Base-by-base conservation (phyloP, 2,888 invertebrate species). In the Dryobota labecula region DNA sequence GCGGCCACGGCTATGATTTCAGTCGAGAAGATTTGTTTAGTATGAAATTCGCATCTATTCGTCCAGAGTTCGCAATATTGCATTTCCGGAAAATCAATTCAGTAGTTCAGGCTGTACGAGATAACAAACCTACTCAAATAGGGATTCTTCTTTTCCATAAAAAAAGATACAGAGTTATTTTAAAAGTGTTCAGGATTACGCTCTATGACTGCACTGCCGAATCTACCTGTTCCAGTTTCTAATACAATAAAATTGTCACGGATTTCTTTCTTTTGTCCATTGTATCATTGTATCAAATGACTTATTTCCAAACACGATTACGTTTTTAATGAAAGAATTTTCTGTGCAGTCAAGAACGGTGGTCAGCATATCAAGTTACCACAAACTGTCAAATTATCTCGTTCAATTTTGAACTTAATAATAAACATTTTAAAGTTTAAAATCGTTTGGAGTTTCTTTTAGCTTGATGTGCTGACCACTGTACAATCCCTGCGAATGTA, bases 141-240 rank as follows among this genome's bases (percentile, higher is more conserved):
- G 15, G 2, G 6, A 43, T 36, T 47, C 5, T 33, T 47, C 15
- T 30, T 27, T 27, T 49, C 20, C 27, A 20, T 54, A 11, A 15
- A 27, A n/a, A n/a, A n/a, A n/a, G 71, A 76, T 76, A 79, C 4
- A 62, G 64, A 15, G 15, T 49, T 15, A 49, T 43, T 61, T 69
- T 76, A 82, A 85, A 84, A 84, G 47, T 73, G 66, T 80, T 53
- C 43, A 45, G 58, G 27, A 20, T 82, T 74, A 70, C 63, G 69
- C 45, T 63, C 57, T 38, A 54, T 38, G 51, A 72, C 53, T 71
- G 49, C 56, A 70, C 69, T 73, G 49, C 60, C 30, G 41, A 83
- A 70, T 56, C 49, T 70, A 53, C 49, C 41, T 60, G 72, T 64
- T 78, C 75, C 61, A 78, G 72, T 79, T 80, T 74, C 30, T 58